phyloP scores from a whole-genome alignment of 2,113 vertebrate genomes.

The Mormoops blainvillei region DNA sequence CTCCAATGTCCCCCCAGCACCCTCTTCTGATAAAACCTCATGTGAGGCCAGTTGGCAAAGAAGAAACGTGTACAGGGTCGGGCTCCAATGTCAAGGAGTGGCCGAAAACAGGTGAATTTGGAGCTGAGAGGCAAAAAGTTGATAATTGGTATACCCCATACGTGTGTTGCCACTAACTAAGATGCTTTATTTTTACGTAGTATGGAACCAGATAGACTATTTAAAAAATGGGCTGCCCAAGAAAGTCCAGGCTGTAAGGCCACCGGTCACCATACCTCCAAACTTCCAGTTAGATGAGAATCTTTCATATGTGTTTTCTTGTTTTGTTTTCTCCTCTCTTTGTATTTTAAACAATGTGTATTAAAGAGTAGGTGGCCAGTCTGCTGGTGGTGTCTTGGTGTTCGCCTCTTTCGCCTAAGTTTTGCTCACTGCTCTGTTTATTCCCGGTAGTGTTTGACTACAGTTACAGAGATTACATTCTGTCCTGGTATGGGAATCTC shows the following conservation, averaged over 20 bases:
- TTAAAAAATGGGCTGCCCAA: background rate
- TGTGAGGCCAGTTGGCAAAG: background rate
- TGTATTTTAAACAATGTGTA: background rate
- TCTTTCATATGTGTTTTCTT: background rate
- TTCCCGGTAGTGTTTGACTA: constrained; percentile 92
- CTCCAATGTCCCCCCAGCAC: background rate
- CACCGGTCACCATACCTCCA: background rate
- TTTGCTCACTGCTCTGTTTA: constrained; percentile 56
- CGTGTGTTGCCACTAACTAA: background rate
- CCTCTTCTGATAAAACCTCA: too few relatives aligned
- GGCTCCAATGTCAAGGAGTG: background rate
- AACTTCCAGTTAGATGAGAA: background rate
- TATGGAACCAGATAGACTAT: background rate
- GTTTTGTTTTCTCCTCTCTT: background rate
- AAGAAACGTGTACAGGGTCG: background rate
- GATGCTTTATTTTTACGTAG: background rate
- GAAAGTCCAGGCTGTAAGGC: background rate
- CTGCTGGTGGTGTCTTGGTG: background rate
- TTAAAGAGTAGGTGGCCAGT: background rate
- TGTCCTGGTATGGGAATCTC: constrained; percentile 93
- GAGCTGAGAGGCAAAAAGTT: background rate
- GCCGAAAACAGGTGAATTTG: background rate
- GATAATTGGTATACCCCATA: background rate
- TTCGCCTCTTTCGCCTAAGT: background rate
- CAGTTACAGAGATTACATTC: constrained; percentile 95